These are phyloP conservation scores for Acipenser oxyrinchus DNA, from an alignment of 2,797 vertebrate genomes.

Conservation along the genomic window DNA sequence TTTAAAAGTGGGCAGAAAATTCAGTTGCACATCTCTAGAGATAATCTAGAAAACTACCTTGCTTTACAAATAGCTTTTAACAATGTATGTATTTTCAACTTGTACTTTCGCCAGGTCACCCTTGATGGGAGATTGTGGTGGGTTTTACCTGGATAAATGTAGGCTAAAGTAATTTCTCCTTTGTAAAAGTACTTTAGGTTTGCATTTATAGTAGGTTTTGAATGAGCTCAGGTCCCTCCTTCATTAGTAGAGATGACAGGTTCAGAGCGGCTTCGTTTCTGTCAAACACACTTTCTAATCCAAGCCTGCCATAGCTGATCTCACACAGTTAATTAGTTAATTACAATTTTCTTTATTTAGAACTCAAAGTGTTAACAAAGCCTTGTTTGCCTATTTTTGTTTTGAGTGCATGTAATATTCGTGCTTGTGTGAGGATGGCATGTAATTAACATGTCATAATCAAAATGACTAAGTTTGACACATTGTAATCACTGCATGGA, in stretches of 20 bases:
- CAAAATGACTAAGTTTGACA: conserved; percentile 97
- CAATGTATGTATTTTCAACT: too few relatives aligned
- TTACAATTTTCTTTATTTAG: conserved; percentile 26
- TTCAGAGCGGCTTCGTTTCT: neutral
- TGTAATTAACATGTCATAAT: conserved; percentile 99
- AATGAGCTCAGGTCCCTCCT: neutral
- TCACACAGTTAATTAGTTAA: conserved; percentile 35
- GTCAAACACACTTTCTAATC: neutral
- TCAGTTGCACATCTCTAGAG: too few relatives aligned
- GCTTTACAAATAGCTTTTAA: too few relatives aligned
- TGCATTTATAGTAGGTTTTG: neutral
- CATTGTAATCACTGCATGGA: conserved; percentile 98
- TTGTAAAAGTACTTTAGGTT: neutral
- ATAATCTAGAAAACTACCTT: too few relatives aligned
- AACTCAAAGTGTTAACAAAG: conserved; percentile 40
- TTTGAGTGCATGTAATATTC: conserved; percentile 77
- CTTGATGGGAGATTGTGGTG: too few relatives aligned
- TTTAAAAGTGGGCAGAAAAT: too few relatives aligned
- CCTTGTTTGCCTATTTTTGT: conserved; percentile 59
- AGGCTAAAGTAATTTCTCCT: too few relatives aligned
- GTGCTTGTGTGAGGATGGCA: conserved; percentile 86
- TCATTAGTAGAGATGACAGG: neutral
- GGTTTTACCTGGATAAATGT: too few relatives aligned
- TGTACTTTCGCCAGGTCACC: too few relatives aligned
- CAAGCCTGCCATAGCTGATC: conserved; percentile 24